Evolutionary conservation across 2,797 vertebrate genomes (phyloP), one percentile per base, ranked within the genome.

Genomic region (Anomalospiza imberbis): DNA sequence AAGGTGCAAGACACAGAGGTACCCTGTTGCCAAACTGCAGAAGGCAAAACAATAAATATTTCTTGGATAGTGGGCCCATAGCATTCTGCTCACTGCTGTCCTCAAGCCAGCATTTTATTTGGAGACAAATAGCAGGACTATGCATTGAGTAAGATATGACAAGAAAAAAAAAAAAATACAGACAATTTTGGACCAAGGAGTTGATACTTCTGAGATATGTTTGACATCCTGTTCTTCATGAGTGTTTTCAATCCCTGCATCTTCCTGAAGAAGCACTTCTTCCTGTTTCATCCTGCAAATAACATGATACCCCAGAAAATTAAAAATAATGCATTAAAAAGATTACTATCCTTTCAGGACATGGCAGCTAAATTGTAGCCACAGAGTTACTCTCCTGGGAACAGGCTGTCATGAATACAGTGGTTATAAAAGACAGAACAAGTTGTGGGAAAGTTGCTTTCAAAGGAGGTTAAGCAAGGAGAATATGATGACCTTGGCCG

Each of bases 121-220:
- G 38, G 20, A 71, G 44, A 32, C 50, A 48, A 87, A 53, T 3
- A 80, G n/a, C 24, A 57, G 51, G 21, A 36, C 8, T 28, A 68
- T 7, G 20, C 24, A 63, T 4, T 19, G 29, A 53, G 34, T 1
- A 4, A 86, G 34, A 55, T 20, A 40, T 0, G 26, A 28, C 8
- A 81, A 81, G 36, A 36, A 22, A 55, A 70, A 84, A 38, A 68
- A 73, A 42, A 40, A 12, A 38, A 34, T 3, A 40, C 3, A 25
- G 19, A n/a, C 15, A 17, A 34, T 57, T 91, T 50, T 57, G 47
- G 24, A 74, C 18, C 16, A 60, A 26, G 17, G 73, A 2, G 31
- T 14, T 47, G 47, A 2, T 73, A 67, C 25, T 80, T 88, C 44
- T 51, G 53, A 66, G 10, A 9, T 31, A 45, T 1, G 10, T 48